phyloP scores from a whole-genome alignment of 2,888 invertebrate genomes.

The Dolichomitus sp. region DNA sequence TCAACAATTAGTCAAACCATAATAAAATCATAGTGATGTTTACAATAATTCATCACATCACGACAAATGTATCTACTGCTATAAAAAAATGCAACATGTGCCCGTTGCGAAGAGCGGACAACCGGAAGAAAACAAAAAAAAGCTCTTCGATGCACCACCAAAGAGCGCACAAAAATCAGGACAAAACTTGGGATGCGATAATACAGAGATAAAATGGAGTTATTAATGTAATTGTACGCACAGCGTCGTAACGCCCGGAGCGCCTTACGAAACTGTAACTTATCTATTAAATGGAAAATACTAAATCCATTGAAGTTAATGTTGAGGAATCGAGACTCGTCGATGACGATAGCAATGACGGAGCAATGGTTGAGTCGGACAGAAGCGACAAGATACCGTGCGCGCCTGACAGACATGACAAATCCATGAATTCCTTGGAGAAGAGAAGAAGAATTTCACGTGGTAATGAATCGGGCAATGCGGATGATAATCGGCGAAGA shows the following conservation, averaged over 20 bases:
- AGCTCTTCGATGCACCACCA: background rate
- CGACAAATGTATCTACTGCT: background rate
- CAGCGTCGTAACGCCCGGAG: constrained; percentile 12
- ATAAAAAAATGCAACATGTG: constrained; percentile 18
- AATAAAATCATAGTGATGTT: background rate
- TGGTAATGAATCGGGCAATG: constrained; percentile 9
- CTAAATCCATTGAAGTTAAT: constrained; percentile 21
- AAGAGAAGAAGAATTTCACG: background rate
- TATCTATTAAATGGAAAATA: constrained; percentile 57
- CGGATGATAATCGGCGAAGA: constrained; percentile 37
- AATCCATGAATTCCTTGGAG: constrained; percentile 43
- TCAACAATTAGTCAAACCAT: background rate
- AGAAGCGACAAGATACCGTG: constrained; percentile 21
- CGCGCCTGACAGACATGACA: constrained; percentile 23
- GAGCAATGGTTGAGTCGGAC: constrained; percentile 3
- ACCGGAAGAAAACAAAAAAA: background rate
- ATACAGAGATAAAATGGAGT: background rate
- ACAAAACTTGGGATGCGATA: background rate
- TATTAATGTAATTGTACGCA: background rate
- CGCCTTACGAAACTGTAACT: constrained; percentile 1
- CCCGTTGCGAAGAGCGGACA: background rate
- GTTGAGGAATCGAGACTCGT: constrained; percentile 30
- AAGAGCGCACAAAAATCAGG: background rate
- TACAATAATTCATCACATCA: background rate
- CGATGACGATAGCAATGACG: constrained; percentile 17